Evolutionary conservation across 1,140 invertebrate genomes (phyloP).

Genomic region (Coelopa frigida): DNA sequence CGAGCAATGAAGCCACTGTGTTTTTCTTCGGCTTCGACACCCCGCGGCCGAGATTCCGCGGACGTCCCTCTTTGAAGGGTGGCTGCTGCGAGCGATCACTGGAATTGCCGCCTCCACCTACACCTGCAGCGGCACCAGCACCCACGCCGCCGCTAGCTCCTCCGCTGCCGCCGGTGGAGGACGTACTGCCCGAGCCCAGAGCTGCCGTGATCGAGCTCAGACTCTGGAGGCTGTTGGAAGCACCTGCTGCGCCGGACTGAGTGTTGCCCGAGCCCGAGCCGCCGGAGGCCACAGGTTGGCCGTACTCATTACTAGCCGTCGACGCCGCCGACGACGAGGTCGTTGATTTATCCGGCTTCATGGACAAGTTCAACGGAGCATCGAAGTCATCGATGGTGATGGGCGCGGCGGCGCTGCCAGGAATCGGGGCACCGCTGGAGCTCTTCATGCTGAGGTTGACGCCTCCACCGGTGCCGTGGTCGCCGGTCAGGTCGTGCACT

Average conservation of each 20-base stretch:
- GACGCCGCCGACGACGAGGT: conserved; percentile 21
- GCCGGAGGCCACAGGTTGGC: not conserved
- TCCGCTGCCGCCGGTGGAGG: conserved; percentile 29
- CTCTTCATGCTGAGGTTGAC: conserved; percentile 39
- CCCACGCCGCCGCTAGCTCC: conserved; percentile 15
- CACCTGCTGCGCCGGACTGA: conserved; percentile 11
- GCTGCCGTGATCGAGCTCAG: conserved; percentile 45
- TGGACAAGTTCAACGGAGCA: conserved; percentile 70
- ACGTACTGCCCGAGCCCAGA: conserved; percentile 24
- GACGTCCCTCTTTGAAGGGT: conserved; percentile 60
- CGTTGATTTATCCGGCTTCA: conserved; percentile 57
- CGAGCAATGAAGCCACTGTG: conserved; percentile 77
- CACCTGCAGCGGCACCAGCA: conserved; percentile 21
- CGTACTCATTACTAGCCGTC: conserved; percentile 11
- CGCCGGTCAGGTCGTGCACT: conserved; percentile 32
- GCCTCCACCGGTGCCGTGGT: conserved; percentile 21
- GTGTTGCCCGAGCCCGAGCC: conserved; percentile 5
- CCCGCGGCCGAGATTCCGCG: conserved; percentile 71
- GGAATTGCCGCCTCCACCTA: conserved; percentile 7
- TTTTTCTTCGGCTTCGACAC: conserved; percentile 87
- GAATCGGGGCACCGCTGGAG: conserved; percentile 15
- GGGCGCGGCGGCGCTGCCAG: conserved; percentile 41
- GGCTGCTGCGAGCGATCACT: conserved; percentile 11
- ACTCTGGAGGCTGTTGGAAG: conserved; percentile 35
- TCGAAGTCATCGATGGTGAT: conserved; percentile 56